Evolutionary conservation across 2,888 invertebrate species (phyloP).

Genomic region (Tenthredo mesomela): DNA sequence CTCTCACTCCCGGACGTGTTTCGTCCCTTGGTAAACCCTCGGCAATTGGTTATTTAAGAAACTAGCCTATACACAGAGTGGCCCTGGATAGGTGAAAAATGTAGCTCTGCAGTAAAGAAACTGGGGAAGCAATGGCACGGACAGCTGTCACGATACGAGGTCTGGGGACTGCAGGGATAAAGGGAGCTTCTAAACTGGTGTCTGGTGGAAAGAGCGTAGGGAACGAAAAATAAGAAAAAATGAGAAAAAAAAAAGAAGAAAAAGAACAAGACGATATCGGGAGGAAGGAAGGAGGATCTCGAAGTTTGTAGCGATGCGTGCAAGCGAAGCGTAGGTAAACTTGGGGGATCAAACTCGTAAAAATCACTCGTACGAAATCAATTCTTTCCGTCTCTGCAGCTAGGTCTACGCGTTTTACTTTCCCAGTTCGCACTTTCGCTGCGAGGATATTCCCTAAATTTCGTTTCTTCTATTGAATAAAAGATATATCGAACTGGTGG

Average conservation of each 20-base stretch:
- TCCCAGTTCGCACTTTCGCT: neutral
- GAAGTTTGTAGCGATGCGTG: conserved; percentile 20
- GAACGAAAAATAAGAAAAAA: neutral
- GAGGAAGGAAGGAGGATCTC: neutral
- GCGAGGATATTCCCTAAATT: conserved; percentile 34
- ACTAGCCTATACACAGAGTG: conserved; percentile 2
- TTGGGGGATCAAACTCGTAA: conserved; percentile 39
- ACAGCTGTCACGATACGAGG: conserved; percentile 33
- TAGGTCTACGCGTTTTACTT: conserved; percentile 5
- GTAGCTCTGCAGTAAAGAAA: neutral
- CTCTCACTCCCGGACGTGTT: neutral
- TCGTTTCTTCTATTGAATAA: conserved; percentile 48
- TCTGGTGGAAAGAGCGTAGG: neutral
- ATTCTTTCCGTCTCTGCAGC: conserved; percentile 21
- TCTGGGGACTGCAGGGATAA: neutral
- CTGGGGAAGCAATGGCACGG: conserved; percentile 14
- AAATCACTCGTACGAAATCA: conserved; percentile 49
- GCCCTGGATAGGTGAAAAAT: conserved; percentile 25
- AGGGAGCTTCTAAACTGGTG: neutral
- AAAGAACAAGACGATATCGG: neutral
- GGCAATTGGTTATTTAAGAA: conserved; percentile 44
- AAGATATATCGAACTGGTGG: conserved; percentile 22
- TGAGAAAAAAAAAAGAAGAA: neutral
- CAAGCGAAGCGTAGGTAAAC: conserved; percentile 10
- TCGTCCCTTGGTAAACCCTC: conserved; percentile 10